Percentiles rank a stretch among this genome's conserved stretches.
These are phyloP conservation scores for Seira musarum DNA, from an alignment of 2,888 invertebrate species.

Conservation along the genomic window DNA sequence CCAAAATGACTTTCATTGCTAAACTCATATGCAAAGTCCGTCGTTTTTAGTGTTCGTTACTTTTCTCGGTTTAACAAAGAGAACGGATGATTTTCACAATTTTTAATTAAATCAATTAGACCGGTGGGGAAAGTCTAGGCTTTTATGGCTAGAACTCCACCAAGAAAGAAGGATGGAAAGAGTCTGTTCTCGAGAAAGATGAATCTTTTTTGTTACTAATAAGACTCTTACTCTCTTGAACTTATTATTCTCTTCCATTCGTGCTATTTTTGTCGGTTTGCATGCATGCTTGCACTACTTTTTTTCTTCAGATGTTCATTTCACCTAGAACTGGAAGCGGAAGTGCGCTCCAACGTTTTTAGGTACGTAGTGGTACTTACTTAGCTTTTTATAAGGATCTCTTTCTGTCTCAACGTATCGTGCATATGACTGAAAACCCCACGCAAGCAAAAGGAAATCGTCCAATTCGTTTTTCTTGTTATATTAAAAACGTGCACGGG, in stretches of 20 bases:
- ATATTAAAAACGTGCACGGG: conserved; percentile 31
- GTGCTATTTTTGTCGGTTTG: not conserved
- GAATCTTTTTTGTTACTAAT: conserved; percentile 49
- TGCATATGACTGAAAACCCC: no score
- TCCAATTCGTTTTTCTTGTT: conserved; percentile 48
- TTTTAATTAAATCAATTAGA: conserved; percentile 59
- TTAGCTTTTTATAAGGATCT: no score
- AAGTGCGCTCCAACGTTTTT: not conserved
- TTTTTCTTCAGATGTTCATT: not conserved
- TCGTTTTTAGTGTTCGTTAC: no score
- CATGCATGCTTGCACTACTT: not conserved
- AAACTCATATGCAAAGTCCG: no score
- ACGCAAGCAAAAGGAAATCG: conserved; percentile 29
- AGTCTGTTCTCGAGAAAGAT: conserved; percentile 26
- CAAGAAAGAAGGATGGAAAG: conserved; percentile 20
- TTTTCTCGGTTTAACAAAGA: not conserved
- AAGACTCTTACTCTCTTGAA: conserved; percentile 36
- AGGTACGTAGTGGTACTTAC: no score
- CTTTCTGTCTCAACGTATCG: no score
- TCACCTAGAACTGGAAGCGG: not conserved
- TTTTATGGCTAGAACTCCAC: not conserved
- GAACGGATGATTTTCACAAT: conserved; percentile 52
- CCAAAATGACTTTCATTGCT: no score
- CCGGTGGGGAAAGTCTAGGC: conserved; percentile 42
- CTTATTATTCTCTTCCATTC: not conserved